These are phyloP conservation scores for Pachycephala philippinensis DNA, from an alignment of 2,113 vertebrate genomes.

Conservation along the genomic window DNA sequence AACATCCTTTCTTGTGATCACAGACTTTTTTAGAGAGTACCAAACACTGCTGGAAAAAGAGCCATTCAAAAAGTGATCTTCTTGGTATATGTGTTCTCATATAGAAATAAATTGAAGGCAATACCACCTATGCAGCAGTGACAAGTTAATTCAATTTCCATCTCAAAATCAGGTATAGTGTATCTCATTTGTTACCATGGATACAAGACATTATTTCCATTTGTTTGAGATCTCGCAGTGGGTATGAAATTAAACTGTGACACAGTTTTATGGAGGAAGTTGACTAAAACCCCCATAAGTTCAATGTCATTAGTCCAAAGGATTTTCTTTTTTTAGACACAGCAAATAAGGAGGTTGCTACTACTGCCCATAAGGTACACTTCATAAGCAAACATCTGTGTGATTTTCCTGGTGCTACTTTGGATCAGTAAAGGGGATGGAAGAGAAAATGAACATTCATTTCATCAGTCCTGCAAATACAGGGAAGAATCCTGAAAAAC, in stretches of 20 bases:
- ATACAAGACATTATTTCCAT: slow-evolving; percentile 61
- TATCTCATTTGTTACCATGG: slow-evolving; percentile 66
- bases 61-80: not conserved
- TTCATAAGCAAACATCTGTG: not conserved
- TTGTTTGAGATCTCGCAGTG: slow-evolving; percentile 52
- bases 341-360: not conserved
- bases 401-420: not conserved
- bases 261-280: slow-evolving; percentile 12
- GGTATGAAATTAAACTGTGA: slow-evolving; percentile 65
- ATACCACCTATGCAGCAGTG: not conserved
- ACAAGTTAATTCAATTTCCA: slow-evolving; percentile 55
- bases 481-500: not conserved
- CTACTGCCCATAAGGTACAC: not conserved
- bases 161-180: slow-evolving; percentile 56
- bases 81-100: not conserved
- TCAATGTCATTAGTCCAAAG: slow-evolving; percentile 32
- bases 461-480: not conserved
- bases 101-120: slow-evolving; percentile 36
- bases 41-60: slow-evolving; percentile 12
- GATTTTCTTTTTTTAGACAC: slow-evolving; percentile 28
- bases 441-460: not conserved
- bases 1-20: not conserved
- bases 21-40: not conserved
- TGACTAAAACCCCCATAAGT: slow-evolving; percentile 27
- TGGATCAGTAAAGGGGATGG: not conserved